A percentile compares a stretch with the other conserved stretches of the same genome.
These are phyloP conservation scores for Lacanobia oleracea DNA, from an alignment of 2,888 invertebrate genomes.

Conservation along the genomic window DNA sequence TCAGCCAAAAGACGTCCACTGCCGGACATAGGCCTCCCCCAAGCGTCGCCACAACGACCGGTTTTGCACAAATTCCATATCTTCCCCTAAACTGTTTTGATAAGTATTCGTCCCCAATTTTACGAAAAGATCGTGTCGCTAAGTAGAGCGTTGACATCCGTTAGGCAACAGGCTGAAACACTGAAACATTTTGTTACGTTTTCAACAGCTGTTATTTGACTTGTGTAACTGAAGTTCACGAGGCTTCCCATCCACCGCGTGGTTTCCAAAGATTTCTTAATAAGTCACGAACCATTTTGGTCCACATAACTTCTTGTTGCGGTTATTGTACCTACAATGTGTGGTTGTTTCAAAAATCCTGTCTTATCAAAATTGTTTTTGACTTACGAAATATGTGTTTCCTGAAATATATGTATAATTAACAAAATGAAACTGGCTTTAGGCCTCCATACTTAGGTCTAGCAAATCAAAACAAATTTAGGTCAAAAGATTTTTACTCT, in stretches of 20 bases:
- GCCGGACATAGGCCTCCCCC: too few species aligned
- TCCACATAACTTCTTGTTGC: background rate
- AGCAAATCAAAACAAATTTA: background rate
- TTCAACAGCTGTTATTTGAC: background rate
- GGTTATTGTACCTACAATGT: background rate
- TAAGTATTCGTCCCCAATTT: too few species aligned
- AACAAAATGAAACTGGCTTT: too few species aligned
- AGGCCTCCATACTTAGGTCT: too few species aligned
- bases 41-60: too few species aligned
- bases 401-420: too few species aligned
- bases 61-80: too few species aligned
- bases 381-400: background rate
- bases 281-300: background rate
- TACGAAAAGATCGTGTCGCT: background rate
- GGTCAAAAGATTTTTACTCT: background rate
- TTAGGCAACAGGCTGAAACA: background rate
- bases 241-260: conserved; percentile 2
- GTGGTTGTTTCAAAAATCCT: background rate
- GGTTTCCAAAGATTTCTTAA: conserved; percentile 7
- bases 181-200: background rate
- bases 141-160: background rate
- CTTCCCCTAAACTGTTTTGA: too few species aligned
- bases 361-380: background rate
- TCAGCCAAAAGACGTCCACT: too few species aligned
- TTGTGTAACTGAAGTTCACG: conserved; percentile 8